These are phyloP conservation scores for Pasiphila rectangulata DNA, from an alignment of 2,888 invertebrate species.

Conservation along the genomic window DNA sequence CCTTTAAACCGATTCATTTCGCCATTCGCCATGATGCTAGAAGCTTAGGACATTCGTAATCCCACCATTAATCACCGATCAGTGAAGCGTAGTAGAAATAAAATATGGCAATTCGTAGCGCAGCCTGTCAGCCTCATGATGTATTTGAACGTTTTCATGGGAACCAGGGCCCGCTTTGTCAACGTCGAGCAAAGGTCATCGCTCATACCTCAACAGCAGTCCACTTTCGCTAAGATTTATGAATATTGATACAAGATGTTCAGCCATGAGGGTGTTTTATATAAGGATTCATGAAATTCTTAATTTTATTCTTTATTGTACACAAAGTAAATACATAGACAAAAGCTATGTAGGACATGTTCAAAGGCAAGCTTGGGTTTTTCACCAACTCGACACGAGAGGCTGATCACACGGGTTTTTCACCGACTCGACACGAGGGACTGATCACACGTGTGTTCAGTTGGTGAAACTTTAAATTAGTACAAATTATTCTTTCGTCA, in stretches of 20 bases:
- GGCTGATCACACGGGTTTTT: too few species aligned
- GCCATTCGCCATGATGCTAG: constrained; percentile 28
- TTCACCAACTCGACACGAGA: too few species aligned
- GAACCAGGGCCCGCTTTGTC: constrained; percentile 73
- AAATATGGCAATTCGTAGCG: constrained; percentile 75
- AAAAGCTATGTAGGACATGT: too few species aligned
- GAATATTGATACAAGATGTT: constrained; percentile 46
- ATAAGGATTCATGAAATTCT: neutral
- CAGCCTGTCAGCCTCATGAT: constrained; percentile 75
- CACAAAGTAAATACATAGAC: too few species aligned
- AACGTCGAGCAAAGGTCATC: constrained; percentile 75
- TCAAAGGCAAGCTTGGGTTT: too few species aligned
- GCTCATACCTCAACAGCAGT: constrained; percentile 54
- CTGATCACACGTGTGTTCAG: too few species aligned
- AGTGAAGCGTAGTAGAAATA: constrained; percentile 70
- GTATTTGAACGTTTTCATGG: constrained; percentile 79
- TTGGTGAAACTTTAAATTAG: too few species aligned
- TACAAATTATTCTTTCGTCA: too few species aligned
- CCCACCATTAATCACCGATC: constrained; percentile 72
- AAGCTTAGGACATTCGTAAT: constrained; percentile 40
- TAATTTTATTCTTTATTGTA: too few species aligned
- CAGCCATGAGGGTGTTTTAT: constrained; percentile 19
- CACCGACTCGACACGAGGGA: too few species aligned
- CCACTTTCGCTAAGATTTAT: constrained; percentile 45
- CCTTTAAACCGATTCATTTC: constrained; percentile 30